phyloP scores from a whole-genome alignment of 2,888 invertebrate genomes.

The Cacoxenus indagator region DNA sequence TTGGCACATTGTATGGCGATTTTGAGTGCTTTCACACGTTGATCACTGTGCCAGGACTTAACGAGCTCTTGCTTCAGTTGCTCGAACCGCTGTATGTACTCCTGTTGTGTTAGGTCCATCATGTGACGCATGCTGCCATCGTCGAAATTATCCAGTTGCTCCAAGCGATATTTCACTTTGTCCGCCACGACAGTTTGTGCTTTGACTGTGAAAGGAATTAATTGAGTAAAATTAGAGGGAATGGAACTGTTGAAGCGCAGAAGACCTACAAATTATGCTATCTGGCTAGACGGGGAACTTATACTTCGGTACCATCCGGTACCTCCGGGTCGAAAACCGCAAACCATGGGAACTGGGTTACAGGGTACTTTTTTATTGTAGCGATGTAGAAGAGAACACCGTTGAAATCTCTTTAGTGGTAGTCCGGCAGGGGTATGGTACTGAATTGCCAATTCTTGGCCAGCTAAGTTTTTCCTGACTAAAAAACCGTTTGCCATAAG shows the following conservation, averaged over 20 bases:
- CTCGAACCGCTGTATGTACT: slow-evolving; percentile 89
- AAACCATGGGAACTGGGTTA: too few species aligned
- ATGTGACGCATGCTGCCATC: slow-evolving; percentile 89
- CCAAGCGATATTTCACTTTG: slow-evolving; percentile 89
- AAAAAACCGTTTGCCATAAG: background rate
- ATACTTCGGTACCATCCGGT: too few species aligned
- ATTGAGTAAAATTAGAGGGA: background rate
- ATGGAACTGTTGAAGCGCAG: too few species aligned
- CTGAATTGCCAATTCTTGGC: too few species aligned
- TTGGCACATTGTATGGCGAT: slow-evolving; percentile 98
- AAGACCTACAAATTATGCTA: too few species aligned
- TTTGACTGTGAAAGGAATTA: slow-evolving; percentile 74
- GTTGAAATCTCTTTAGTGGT: too few species aligned
- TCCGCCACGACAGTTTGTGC: slow-evolving; percentile 83
- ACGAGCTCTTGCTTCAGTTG: slow-evolving; percentile 92
- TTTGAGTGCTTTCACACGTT: slow-evolving; percentile 94
- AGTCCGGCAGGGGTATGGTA: too few species aligned
- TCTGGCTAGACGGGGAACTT: too few species aligned
- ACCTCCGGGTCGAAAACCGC: too few species aligned
- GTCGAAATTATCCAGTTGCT: slow-evolving; percentile 95
- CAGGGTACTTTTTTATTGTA: too few species aligned
- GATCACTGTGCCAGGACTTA: slow-evolving; percentile 94
- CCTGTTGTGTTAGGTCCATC: slow-evolving; percentile 91
- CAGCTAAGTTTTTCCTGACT: background rate
- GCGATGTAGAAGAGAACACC: too few species aligned